These are phyloP conservation scores for Hydrotaea diabolus DNA, from an alignment of 2,888 invertebrate species.

Conservation along the genomic window DNA sequence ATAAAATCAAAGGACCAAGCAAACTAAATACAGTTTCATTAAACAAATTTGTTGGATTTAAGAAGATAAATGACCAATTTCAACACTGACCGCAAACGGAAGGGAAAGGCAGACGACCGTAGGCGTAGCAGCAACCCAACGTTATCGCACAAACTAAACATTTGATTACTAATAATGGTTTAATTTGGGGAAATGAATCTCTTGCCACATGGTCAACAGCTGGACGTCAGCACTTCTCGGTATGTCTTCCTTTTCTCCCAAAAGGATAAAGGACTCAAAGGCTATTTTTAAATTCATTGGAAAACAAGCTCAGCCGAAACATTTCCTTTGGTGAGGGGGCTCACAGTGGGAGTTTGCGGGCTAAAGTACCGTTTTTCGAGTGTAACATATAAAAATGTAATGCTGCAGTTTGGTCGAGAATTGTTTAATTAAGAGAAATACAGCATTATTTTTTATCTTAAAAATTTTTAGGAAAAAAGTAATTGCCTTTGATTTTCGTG, in stretches of 20 bases:
- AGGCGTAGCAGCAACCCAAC: not conserved
- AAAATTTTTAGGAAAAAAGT: no score
- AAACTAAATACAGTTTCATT: constrained; percentile 16
- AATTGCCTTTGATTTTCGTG: no score
- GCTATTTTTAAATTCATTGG: not conserved
- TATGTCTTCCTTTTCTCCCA: not conserved
- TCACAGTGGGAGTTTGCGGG: no score
- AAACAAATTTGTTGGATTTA: constrained; percentile 40
- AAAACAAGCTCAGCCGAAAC: not conserved
- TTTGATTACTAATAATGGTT: constrained; percentile 33
- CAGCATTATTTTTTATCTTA: no score
- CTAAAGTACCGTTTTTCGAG: no score
- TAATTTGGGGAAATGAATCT: constrained; percentile 3
- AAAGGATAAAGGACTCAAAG: not conserved
- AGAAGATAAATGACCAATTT: constrained; percentile 19
- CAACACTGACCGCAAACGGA: not conserved
- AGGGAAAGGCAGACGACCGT: no score
- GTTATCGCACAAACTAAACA: constrained; percentile 30
- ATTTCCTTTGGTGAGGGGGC: no score
- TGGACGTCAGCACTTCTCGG: not conserved
- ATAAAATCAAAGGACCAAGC: not conserved
- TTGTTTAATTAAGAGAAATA: no score
- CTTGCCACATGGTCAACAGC: not conserved
- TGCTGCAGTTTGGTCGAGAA: no score
- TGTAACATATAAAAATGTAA: no score